Base-by-base conservation (phyloP, 2,113 vertebrate species). In the Gobius niger region DNA sequence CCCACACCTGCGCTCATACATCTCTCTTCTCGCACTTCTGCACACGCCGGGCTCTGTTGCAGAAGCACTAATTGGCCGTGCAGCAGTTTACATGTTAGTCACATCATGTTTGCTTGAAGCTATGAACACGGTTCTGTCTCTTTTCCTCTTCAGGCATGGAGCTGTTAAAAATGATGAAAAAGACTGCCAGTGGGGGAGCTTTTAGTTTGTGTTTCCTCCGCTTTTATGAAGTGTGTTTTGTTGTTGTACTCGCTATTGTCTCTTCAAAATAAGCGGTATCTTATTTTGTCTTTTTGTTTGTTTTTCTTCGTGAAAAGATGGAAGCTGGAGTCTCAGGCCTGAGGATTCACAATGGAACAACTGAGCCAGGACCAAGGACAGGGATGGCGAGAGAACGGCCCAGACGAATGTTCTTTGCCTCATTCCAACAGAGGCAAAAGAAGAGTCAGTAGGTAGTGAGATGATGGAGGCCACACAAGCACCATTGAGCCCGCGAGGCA, bases 81-180 rank as follows among this genome's bases (percentile, higher is more conserved):
- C 49, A 61, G 60, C 49, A 77, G 59, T 72, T 72, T 24, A 65
- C 52, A 69, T 8, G 47, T 62, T 70, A 16, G 56, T 64, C 63
- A 57, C 44, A 44, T 41, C 24, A 24, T 59, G 53, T 47, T 59
- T 65, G 63, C 67, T 67, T 64, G 2, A 66, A 75, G 66, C 50
- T 46, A 41, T 63, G 40, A 72, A 67, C 61, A 64, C 63, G 63
- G 50, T 65, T 51, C 47, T 60, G 12, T 56, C 5, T 65, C 57
- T 70, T 49, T 77, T 53, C 34, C 34, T 54, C 57, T 57, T 7
- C 46, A 52, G 67, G 53, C 54, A 80, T 19, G 34, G 15, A 16
- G 53, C 19, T 71, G 53, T 9, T n/a, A 18, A 4, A 67, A 53
- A 78, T 24, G 56, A 60, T 14, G 14, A 41, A 42, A 7, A 42